Evolutionary conservation across 2,888 invertebrate genomes (phyloP).

Genomic region (Dicyrtomina minuta): DNA sequence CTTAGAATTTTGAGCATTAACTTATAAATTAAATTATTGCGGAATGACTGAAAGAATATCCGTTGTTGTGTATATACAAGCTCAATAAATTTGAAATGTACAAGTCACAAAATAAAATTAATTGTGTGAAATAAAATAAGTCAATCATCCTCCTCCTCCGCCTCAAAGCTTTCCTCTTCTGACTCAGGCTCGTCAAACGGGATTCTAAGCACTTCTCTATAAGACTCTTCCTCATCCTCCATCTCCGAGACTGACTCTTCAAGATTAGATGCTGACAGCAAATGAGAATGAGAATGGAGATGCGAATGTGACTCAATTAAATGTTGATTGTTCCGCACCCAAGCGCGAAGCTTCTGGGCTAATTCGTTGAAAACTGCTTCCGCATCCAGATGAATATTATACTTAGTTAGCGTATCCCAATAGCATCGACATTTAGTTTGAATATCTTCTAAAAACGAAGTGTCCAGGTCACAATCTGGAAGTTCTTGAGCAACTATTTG

Average conservation of each 20-base stretch:
- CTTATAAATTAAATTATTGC: too few species aligned
- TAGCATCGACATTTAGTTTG: conserved; percentile 13
- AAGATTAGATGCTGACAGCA: not conserved
- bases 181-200: too few species aligned
- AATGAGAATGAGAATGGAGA: not conserved
- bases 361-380: conserved; percentile 19
- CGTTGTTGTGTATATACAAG: too few species aligned
- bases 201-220: not conserved
- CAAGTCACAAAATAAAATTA: too few species aligned
- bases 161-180: too few species aligned
- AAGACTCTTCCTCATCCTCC: not conserved
- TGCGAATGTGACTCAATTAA: not conserved
- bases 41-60: too few species aligned
- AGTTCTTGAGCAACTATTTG: conserved; percentile 10
- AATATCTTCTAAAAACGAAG: conserved; percentile 8
- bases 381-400: conserved; percentile 15
- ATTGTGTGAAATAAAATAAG: too few species aligned
- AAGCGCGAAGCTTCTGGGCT: conserved; percentile 13
- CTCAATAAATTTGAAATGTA: too few species aligned
- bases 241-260: not conserved
- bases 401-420: conserved; percentile 4
- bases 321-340: not conserved
- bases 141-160: too few species aligned
- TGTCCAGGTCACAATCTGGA: not conserved
- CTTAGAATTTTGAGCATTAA: too few species aligned